Percentiles rank a stretch among this genome's conserved stretches.
Conservation (phyloP, 2,888 invertebrate genomes). For the Palloptera scutellata region DNA sequence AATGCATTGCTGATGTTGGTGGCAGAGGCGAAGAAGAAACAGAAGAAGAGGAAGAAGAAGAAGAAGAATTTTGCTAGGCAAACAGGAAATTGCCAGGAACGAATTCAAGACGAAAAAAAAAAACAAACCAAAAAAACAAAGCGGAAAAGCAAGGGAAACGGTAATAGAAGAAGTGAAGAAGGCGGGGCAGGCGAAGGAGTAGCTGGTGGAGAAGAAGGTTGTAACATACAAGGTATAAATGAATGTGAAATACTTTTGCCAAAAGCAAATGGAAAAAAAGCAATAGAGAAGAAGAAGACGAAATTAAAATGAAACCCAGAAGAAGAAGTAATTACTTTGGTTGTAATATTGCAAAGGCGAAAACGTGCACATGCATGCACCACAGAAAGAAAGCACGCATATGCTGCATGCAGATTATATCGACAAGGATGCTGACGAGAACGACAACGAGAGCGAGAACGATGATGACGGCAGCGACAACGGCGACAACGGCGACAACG, state of each 20-base stretch:
- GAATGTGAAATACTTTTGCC: slow-evolving; percentile 2
- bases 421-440: slow-evolving; percentile 9
- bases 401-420: slow-evolving; percentile 6
- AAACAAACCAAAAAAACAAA: slow-evolving; percentile 21
- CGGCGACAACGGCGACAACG: slow-evolving; percentile 10
- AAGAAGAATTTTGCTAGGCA: slow-evolving; percentile 17
- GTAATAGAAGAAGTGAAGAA: too few relatives aligned
- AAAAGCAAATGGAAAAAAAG: background rate
- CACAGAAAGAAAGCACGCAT: background rate
- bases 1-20: too few relatives aligned
- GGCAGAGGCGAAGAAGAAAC: background rate
- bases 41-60: slow-evolving; percentile 20
- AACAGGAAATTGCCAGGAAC: slow-evolving; percentile 45
- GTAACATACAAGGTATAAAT: background rate
- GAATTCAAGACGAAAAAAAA: too few relatives aligned
- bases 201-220: background rate
- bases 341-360: slow-evolving; percentile 21
- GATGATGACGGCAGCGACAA: background rate
- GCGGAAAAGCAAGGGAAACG: too few relatives aligned
- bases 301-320: slow-evolving; percentile 28
- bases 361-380: background rate
- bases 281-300: slow-evolving; percentile 12
- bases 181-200: slow-evolving; percentile 6
- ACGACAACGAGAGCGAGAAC: slow-evolving; percentile 2
- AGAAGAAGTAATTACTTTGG: slow-evolving; percentile 35